phyloP scores from a whole-genome alignment of 2,797 vertebrate species.

The Morelia viridis region DNA sequence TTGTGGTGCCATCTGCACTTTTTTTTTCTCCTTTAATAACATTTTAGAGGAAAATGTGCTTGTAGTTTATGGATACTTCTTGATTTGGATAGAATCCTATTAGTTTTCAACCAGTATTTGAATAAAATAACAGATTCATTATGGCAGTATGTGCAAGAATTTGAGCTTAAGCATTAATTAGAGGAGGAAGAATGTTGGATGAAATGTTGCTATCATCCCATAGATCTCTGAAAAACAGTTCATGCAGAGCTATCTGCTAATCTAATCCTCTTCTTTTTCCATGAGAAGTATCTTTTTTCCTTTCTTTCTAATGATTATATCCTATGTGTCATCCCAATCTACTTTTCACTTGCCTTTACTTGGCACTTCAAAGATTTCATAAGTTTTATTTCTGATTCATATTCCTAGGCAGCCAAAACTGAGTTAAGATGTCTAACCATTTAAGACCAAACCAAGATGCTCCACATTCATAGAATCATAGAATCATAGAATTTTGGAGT shows the following conservation, averaged over 20 bases:
- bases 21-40: constrained; percentile 63
- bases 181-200: constrained; percentile 34
- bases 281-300: not conserved
- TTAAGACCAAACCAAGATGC: not conserved
- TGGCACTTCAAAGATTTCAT: not conserved
- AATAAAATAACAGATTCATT: constrained; percentile 63
- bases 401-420: not conserved
- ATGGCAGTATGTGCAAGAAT: constrained; percentile 38
- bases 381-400: not conserved
- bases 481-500: too few relatives aligned
- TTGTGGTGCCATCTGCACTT: constrained; percentile 78
- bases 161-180: constrained; percentile 62
- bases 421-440: constrained; percentile 24
- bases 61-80: constrained; percentile 67
- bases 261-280: not conserved
- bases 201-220: constrained; percentile 42
- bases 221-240: constrained; percentile 29
- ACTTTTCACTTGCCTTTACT: not conserved
- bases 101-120: constrained; percentile 65
- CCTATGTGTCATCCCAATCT: not conserved
- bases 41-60: constrained; percentile 67
- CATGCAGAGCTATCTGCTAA: not conserved
- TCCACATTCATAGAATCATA: too few relatives aligned
- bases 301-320: not conserved
- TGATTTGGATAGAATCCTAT: constrained; percentile 67